These are phyloP conservation scores for Charina bottae DNA, from an alignment of 2,113 vertebrate species.

Conservation along the genomic window DNA sequence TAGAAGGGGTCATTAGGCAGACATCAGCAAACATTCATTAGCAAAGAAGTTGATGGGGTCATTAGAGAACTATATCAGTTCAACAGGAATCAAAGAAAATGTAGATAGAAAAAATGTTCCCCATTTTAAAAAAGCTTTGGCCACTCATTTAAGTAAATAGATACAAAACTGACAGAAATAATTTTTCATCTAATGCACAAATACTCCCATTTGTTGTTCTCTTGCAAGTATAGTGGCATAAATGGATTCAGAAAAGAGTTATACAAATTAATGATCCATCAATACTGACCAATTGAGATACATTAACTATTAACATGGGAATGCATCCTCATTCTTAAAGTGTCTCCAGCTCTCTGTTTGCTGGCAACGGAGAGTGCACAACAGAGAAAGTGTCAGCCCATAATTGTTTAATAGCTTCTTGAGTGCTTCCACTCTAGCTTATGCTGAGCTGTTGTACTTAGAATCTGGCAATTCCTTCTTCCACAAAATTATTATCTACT, in stretches of 20 bases:
- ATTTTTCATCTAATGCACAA: not conserved
- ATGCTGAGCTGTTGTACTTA: not conserved
- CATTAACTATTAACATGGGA: conserved; percentile 27
- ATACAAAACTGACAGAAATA: not conserved
- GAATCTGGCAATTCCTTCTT: not conserved
- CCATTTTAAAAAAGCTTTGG: not conserved
- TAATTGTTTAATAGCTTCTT: conserved; percentile 28
- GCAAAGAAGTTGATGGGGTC: not conserved
- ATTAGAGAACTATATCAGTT: not conserved
- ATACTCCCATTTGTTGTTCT: not conserved
- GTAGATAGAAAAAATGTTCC: not conserved
- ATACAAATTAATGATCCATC: conserved; percentile 25
- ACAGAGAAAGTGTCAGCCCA: not conserved
- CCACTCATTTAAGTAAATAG: not conserved
- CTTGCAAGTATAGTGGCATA: not conserved
- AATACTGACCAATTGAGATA: conserved; percentile 14
- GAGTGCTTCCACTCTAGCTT: not conserved
- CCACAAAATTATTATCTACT: not conserved
- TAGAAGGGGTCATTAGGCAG: not conserved
- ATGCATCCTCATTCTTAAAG: not conserved
- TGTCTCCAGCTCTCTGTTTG: not conserved
- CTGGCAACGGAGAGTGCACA: conserved; percentile 8
- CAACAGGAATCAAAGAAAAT: not conserved
- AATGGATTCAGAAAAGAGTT: conserved; percentile 14
- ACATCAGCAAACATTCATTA: not conserved